Percentiles rank a stretch among this genome's conserved stretches.
Conservation (phyloP, 2,113 vertebrate species). For the Phalacrocorax carbo region DNA sequence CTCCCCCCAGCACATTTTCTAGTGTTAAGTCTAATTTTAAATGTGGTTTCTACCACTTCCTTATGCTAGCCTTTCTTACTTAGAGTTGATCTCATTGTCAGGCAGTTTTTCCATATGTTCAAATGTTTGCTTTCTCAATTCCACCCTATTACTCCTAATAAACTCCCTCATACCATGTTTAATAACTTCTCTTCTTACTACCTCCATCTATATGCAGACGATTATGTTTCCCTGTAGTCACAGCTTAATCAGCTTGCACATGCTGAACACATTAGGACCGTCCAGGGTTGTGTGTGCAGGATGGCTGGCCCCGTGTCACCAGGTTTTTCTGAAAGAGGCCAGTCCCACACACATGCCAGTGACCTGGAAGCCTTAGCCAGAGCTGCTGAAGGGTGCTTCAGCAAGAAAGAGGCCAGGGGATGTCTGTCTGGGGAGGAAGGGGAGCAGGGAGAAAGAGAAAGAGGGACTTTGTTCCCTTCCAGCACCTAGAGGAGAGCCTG, state of each 20-base stretch:
- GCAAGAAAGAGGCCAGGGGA: not conserved
- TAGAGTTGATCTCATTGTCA: slow-evolving; percentile 11
- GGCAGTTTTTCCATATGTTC: not conserved
- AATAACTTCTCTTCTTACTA: slow-evolving; percentile 40
- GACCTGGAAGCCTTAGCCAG: not conserved
- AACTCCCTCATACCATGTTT: slow-evolving; percentile 1
- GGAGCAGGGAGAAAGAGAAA: not conserved
- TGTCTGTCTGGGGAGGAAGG: rapidly evolving
- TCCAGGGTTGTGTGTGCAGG: not conserved
- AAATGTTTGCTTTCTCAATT: slow-evolving; percentile 1
- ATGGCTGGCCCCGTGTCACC: not conserved
- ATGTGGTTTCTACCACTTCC: slow-evolving; percentile 3
- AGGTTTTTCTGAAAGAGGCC: not conserved
- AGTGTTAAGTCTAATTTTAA: not conserved
- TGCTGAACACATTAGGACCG: not conserved
- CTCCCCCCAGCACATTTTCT: not conserved
- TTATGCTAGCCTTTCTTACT: not conserved
- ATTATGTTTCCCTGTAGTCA: not conserved
- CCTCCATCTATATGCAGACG: not conserved
- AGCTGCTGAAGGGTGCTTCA: not conserved
- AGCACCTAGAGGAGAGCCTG: not conserved
- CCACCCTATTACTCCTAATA: slow-evolving; percentile 7
- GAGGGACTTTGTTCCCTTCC: not conserved
- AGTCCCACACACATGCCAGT: not conserved
- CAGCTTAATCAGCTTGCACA: not conserved